Base-by-base conservation (phyloP, 2,888 invertebrate genomes). In the Netelia inedita region DNA sequence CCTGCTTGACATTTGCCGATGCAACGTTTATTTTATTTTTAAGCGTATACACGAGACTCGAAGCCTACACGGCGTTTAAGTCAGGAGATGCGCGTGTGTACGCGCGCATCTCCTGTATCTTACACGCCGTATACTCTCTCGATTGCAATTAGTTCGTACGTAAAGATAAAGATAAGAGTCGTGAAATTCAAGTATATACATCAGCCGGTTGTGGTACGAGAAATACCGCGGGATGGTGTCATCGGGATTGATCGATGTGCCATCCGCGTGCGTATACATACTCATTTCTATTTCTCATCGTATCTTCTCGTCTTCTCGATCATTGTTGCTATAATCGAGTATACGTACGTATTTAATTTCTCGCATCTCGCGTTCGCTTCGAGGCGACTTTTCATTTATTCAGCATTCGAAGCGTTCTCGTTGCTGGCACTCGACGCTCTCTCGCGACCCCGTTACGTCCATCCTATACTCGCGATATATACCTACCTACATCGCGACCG, bases 1-100 rank as follows among this genome's bases (percentile, higher is more conserved):
- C 74, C 76, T n/a, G n/a, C n/a, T 79, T 82, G 81, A 69, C 82
- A 81, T 84, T 84, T 78, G 68, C 61, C 59, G 43, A 68, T 41
- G 46, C 41, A 53, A 28, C 72, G 50, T 63, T 79, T 53, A 72
- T 78, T 43, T 76, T 28, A 75, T 79, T 76, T 65, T 63, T 68
- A 82, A 71, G 50, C 68, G 55, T 63, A 16, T 55, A 57, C 55
- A 53, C 8, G 53, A 63, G n/a, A 55, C 46, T 43, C 57, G 43
- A 6, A 19, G 74, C 72, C 50, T 66, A 28, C 65, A 28, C 65
- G 53, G 50, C 53, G 61, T 71, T 76, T 19, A 53, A 72, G 43
- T 46, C 41, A 11, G 41, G 5, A 53, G 73, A 83, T 43, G 66
- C 71, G 59, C 82, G 59, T n/a, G 41, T 59, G 21, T 61, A 83